Evolutionary conservation across 2,113 vertebrate genomes (phyloP), one percentile per base, ranked within the genome.

Genomic region (Aleadryas rufinucha): DNA sequence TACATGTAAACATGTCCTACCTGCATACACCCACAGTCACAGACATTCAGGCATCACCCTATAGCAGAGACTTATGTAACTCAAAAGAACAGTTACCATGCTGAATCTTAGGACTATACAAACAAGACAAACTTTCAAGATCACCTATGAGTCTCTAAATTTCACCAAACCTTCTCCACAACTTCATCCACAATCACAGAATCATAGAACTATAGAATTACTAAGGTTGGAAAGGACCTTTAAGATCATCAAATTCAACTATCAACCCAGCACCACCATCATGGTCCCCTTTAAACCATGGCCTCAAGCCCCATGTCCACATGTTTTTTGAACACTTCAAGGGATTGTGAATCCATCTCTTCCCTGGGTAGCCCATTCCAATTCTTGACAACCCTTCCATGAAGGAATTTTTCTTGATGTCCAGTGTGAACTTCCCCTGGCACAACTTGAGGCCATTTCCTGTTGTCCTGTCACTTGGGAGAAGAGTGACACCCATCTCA

Each of bases 381-480:
- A 39, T 52, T 33, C 9, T 68, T 41, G 24, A 45, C 19, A 68
- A 26, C 27, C 13, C 37, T 53, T 45, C 28, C 9, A 60, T n/a
- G 20, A 53, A n/a, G 28, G 41, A 66, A 39, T 53, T 82, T 57
- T 81, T 82, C 39, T 9, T 53, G 10, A n/a, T 39, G 33, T 52
- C 16, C 33, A 45, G 1, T 0, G 0, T 45, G 69, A 75, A 53
- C 6, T 2, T 60, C 39, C 23, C 12, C 33, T 75, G 60, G 16
- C 10, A n/a, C 28, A 60, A 11, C 9, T 39, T 53, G 20, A 45
- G 28, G 39, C n/a, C 1, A 5, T 23, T 45, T 66, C 9, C 20
- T 60, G 16, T 68, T 31, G 7, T 35, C 16, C 45, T 75, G 45
- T 60, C 39, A 24, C 37, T 2, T 52, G 19, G 27, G 22, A 72